Evolutionary conservation across 2,888 invertebrate species (phyloP).

Genomic region (Acleris literana): DNA sequence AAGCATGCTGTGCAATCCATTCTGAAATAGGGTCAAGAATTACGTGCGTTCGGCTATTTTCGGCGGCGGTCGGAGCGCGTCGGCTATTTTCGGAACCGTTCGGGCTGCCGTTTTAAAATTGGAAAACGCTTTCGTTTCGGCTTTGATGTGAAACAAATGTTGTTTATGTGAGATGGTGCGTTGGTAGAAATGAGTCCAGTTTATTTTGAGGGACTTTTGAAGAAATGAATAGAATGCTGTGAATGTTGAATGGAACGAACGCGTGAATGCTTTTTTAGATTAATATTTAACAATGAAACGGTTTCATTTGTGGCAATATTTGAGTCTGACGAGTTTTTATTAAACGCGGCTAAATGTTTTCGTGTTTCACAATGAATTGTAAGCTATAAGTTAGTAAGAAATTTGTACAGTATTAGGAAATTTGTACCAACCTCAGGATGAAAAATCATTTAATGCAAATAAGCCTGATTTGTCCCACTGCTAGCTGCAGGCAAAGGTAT

Average conservation of each 20-base stretch:
- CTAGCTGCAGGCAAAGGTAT: too few relatives aligned
- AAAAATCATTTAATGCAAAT: too few relatives aligned
- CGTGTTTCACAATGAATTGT: too few relatives aligned
- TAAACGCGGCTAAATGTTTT: background rate
- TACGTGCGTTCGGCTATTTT: constrained; percentile 71
- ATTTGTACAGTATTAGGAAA: too few relatives aligned
- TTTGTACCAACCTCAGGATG: too few relatives aligned
- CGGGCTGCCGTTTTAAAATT: constrained; percentile 65
- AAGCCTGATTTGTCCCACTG: too few relatives aligned
- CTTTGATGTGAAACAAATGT: constrained; percentile 76
- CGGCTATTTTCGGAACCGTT: constrained; percentile 56
- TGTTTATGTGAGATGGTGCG: constrained; percentile 51
- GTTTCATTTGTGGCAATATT: constrained; percentile 11
- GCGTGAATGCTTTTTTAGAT: background rate
- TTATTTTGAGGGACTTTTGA: constrained; percentile 28
- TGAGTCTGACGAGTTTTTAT: too few relatives aligned
- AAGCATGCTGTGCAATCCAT: constrained; percentile 50
- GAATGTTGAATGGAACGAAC: constrained; percentile 19
- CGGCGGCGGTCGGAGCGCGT: constrained; percentile 40
- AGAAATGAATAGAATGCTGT: constrained; percentile 11
- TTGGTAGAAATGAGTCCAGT: constrained; percentile 37
- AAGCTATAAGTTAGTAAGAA: too few relatives aligned
- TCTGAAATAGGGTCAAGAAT: constrained; percentile 80
- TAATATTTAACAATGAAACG: constrained; percentile 10
- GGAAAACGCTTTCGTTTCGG: constrained; percentile 59